These are phyloP conservation scores for Melipona beecheii DNA, from an alignment of 2,888 invertebrate species.

Conservation along the genomic window DNA sequence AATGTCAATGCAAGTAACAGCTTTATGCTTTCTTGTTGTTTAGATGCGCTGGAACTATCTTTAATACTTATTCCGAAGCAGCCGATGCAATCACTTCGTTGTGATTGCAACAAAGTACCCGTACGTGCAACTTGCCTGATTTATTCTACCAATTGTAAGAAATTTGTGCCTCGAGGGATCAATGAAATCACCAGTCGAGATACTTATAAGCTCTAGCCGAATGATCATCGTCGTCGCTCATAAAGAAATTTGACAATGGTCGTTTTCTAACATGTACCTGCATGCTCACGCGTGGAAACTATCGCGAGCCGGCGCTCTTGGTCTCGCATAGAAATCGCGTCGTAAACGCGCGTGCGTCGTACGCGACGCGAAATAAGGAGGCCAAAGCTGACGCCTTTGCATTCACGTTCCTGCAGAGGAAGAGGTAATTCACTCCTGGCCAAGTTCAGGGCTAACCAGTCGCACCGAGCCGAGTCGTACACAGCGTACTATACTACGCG, in stretches of 20 bases:
- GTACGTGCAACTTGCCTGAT: too few relatives aligned
- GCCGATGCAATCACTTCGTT: too few relatives aligned
- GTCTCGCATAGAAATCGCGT: background rate
- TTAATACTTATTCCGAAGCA: too few relatives aligned
- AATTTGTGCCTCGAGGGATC: too few relatives aligned
- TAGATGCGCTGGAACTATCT: too few relatives aligned
- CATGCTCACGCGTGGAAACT: background rate
- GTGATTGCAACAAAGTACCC: too few relatives aligned
- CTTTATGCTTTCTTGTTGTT: too few relatives aligned
- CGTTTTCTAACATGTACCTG: background rate
- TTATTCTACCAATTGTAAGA: too few relatives aligned
- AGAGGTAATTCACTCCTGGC: constrained; percentile 48
- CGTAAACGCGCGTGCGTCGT: background rate
- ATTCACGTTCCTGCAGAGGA: constrained; percentile 43
- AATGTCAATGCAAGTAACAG: too few relatives aligned
- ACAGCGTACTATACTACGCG: background rate
- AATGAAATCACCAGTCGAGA: too few relatives aligned
- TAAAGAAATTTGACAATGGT: background rate
- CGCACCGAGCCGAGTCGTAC: constrained; percentile 47
- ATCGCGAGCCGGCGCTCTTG: background rate
- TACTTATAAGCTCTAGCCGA: too few relatives aligned
- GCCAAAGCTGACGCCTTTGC: constrained; percentile 48
- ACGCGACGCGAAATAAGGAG: constrained; percentile 1
- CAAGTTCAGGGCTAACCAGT: constrained; percentile 76
- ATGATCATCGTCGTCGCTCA: too few relatives aligned